phyloP scores from a whole-genome alignment of 1,140 invertebrate species.

The Aphidius gifuensis region DNA sequence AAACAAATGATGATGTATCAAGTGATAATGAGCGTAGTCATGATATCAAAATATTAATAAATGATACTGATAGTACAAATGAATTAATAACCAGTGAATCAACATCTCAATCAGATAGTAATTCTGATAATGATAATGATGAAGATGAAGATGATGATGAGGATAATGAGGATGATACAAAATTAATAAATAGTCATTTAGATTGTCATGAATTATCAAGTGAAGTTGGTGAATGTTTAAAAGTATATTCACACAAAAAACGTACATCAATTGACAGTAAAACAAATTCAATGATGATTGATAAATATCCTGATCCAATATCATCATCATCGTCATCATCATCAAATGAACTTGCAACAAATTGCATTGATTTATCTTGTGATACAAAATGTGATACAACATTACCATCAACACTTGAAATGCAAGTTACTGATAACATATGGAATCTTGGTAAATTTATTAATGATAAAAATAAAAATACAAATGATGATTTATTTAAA shows the following conservation, averaged over 20 bases:
- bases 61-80: conserved; percentile 6
- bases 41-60: conserved; percentile 14
- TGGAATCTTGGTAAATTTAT: conserved; percentile 36
- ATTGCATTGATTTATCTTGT: conserved; percentile 41
- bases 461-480: conserved; percentile 11
- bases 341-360: conserved; percentile 19
- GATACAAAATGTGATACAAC: conserved; percentile 31
- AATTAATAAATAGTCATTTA: conserved; percentile 25
- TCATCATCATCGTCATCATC: too few species aligned
- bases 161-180: background rate
- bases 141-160: background rate
- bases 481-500: conserved; percentile 10
- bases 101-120: background rate
- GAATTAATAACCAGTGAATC: background rate
- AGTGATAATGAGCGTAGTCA: conserved; percentile 9
- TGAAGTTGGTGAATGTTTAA: conserved; percentile 44
- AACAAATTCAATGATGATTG: background rate
- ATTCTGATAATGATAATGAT: conserved; percentile 10
- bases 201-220: conserved; percentile 31
- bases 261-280: conserved; percentile 20
- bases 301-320: conserved; percentile 13
- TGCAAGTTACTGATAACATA: conserved; percentile 45
- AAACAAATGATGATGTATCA: background rate
- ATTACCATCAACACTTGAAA: conserved; percentile 41
- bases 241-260: conserved; percentile 34